Percentiles rank a stretch among this genome's conserved stretches.
These are phyloP conservation scores for Corythaeola cristata DNA, from an alignment of 2,113 vertebrate species.

Conservation along the genomic window DNA sequence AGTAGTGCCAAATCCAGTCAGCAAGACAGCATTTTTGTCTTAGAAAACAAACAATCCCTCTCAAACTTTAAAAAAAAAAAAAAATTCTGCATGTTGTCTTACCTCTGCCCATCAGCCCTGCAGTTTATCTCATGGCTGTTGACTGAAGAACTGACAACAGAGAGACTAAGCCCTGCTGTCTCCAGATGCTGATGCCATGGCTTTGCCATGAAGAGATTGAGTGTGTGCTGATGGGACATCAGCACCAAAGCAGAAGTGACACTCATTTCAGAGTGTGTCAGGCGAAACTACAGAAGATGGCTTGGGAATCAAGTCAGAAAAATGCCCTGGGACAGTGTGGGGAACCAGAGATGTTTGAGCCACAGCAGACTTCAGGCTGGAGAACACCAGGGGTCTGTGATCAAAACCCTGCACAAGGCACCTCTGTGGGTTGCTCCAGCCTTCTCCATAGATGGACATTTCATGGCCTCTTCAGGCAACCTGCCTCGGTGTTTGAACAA, in stretches of 20 bases:
- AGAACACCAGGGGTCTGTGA: neutral
- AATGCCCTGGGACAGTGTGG: neutral
- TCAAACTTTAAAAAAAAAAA: neutral
- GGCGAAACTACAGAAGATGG: neutral
- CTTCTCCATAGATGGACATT: neutral
- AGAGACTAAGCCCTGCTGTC: neutral
- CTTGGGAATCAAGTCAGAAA: neutral
- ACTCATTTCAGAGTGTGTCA: neutral
- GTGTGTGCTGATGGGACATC: rapidly evolving
- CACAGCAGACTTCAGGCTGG: no score
- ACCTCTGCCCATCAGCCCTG: neutral
- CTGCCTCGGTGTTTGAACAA: neutral
- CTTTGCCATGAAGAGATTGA: neutral
- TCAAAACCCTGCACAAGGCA: neutral
- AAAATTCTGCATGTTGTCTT: neutral
- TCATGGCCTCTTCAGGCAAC: neutral
- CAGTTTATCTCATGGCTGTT: neutral
- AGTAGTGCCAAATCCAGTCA: neutral
- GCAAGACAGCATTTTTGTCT: neutral
- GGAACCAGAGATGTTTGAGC: rapidly evolving
- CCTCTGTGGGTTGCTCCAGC: neutral
- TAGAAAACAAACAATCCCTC: neutral
- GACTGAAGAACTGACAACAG: neutral
- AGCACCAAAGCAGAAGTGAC: neutral
- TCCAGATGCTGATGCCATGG: neutral